Conservation (phyloP, 2,888 invertebrate genomes). For the Drosophila dives region DNA sequence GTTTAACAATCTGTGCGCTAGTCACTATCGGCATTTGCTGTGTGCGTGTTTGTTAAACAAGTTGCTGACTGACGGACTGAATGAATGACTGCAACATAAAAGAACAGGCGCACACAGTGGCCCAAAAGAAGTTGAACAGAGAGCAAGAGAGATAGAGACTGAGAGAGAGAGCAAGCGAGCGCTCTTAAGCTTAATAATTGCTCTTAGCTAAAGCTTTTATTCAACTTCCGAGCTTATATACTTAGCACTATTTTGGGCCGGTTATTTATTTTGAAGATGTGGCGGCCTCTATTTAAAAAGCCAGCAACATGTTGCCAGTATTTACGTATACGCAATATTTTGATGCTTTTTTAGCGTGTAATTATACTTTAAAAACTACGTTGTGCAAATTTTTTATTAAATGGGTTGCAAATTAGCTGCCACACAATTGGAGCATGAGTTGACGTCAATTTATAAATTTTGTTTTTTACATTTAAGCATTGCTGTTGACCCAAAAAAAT, state of each 20-base stretch:
- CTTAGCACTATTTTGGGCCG: background rate
- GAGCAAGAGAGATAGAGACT: background rate
- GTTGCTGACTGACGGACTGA: conserved; percentile 56
- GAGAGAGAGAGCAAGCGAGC: background rate
- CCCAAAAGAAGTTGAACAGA: conserved; percentile 61
- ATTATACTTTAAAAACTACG: conserved; percentile 20
- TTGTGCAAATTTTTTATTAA: conserved; percentile 33
- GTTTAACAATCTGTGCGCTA: conserved; percentile 6
- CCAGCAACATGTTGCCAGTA: conserved; percentile 51
- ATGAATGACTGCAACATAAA: conserved; percentile 51
- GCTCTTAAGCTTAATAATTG: conserved; percentile 36
- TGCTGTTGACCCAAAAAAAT: conserved; percentile 28
- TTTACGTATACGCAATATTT: conserved; percentile 62
- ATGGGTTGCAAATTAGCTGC: conserved; percentile 25
- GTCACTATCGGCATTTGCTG: conserved; percentile 14
- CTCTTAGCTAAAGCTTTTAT: conserved; percentile 42
- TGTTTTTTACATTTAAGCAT: background rate
- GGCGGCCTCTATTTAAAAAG: background rate
- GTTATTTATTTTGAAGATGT: background rate
- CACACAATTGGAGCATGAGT: conserved; percentile 50
- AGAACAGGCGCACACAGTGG: conserved; percentile 50
- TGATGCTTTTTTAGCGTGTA: conserved; percentile 15
- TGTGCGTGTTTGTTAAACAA: conserved; percentile 64
- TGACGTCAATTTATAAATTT: conserved; percentile 23
- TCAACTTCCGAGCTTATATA: conserved; percentile 14